Evolutionary conservation across 2,888 invertebrate genomes (phyloP).

Genomic region (Achlya flavicornis): DNA sequence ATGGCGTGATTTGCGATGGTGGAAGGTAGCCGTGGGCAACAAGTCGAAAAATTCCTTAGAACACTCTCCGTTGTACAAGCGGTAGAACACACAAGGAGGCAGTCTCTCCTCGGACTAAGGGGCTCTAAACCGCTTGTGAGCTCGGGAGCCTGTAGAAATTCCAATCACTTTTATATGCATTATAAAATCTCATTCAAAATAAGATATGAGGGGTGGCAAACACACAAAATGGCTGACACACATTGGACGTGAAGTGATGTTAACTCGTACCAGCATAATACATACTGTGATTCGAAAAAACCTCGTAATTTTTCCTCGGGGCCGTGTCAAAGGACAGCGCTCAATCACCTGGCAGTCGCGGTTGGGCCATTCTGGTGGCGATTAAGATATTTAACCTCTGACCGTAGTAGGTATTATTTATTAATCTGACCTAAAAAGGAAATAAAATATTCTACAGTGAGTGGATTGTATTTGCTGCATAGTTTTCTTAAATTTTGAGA

Average conservation of each 20-base stretch:
- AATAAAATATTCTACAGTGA: too few relatives aligned
- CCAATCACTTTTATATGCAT: background rate
- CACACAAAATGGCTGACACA: slow-evolving; percentile 14
- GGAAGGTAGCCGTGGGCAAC: too few relatives aligned
- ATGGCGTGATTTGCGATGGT: too few relatives aligned
- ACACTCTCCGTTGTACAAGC: too few relatives aligned
- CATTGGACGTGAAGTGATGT: slow-evolving; percentile 49
- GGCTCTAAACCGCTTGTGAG: too few relatives aligned
- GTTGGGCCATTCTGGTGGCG: slow-evolving; percentile 43
- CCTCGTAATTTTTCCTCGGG: slow-evolving; percentile 71
- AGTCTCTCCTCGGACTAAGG: too few relatives aligned
- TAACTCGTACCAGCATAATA: slow-evolving; percentile 54
- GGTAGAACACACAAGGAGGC: too few relatives aligned
- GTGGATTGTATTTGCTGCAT: too few relatives aligned
- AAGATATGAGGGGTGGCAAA: background rate
- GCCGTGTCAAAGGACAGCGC: slow-evolving; percentile 75
- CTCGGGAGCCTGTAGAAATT: too few relatives aligned
- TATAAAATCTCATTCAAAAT: background rate
- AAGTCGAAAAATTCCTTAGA: too few relatives aligned
- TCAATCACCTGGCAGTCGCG: slow-evolving; percentile 71
- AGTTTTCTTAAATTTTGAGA: too few relatives aligned
- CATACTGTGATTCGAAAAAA: slow-evolving; percentile 67
- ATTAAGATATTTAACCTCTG: slow-evolving; percentile 1
- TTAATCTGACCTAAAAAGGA: too few relatives aligned
- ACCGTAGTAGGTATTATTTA: background rate